Conservation (phyloP, 2,888 invertebrate species). For the Morpho achilles region DNA sequence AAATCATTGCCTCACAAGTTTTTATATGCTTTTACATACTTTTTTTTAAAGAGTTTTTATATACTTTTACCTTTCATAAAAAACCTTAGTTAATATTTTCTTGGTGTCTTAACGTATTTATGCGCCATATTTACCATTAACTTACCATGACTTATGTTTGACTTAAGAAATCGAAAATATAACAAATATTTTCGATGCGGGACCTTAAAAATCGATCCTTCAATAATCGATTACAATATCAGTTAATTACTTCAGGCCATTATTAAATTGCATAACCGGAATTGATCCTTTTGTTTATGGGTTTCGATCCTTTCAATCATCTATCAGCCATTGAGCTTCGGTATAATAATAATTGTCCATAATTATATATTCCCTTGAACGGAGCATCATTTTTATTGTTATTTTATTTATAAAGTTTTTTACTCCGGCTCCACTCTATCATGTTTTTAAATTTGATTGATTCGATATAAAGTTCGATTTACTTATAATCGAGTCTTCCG, state of each 20-base stretch:
- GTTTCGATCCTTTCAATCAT: slow-evolving; percentile 77
- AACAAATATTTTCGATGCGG: slow-evolving; percentile 10
- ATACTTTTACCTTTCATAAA: too few relatives aligned
- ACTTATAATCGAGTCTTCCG: slow-evolving; percentile 69
- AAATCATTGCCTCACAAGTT: too few relatives aligned
- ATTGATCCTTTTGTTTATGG: slow-evolving; percentile 77
- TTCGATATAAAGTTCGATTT: slow-evolving; percentile 78
- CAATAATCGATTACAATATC: slow-evolving; percentile 53
- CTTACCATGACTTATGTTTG: too few relatives aligned
- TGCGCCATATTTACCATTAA: too few relatives aligned
- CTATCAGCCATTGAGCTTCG: slow-evolving; percentile 75
- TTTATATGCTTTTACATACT: too few relatives aligned
- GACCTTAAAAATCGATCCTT: slow-evolving; percentile 31
- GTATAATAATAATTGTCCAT: slow-evolving; percentile 79
- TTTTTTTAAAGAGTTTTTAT: too few relatives aligned
- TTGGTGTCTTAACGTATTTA: too few relatives aligned
- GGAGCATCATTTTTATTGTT: slow-evolving; percentile 77
- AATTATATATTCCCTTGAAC: slow-evolving; percentile 77
- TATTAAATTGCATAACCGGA: slow-evolving; percentile 75
- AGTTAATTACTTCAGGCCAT: slow-evolving; percentile 68
- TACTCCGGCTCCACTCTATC: slow-evolving; percentile 69
- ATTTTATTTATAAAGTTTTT: slow-evolving; percentile 80
- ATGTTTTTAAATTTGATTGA: slow-evolving; percentile 77
- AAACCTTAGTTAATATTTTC: too few relatives aligned
- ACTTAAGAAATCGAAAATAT: not conserved